Evolutionary conservation across 1,140 invertebrate genomes (phyloP).

Genomic region (Cepaea nemoralis): DNA sequence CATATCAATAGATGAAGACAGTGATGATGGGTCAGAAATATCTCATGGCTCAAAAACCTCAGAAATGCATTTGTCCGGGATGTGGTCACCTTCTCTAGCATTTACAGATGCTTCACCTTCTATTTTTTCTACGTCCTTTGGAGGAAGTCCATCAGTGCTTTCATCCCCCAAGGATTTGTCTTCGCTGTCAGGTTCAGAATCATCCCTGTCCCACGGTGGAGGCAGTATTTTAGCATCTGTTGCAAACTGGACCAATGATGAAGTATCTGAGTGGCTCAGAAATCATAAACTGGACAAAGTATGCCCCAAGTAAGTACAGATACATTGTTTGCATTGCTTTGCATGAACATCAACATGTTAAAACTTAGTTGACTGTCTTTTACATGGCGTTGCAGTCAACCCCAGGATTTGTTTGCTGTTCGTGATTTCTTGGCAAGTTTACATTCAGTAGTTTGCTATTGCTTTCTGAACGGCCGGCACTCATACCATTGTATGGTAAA

Average conservation of each 20-base stretch:
- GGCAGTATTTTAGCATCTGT: neutral
- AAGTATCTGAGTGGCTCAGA: constrained; percentile 3
- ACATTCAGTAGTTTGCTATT: no score
- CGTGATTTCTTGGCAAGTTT: no score
- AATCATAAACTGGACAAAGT: constrained; percentile 13
- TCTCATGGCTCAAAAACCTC: neutral
- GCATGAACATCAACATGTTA: no score
- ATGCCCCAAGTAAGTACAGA: constrained; percentile 16
- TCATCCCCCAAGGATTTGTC: neutral
- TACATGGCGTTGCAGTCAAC: no score
- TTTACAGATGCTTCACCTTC: neutral
- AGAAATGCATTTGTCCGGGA: neutral
- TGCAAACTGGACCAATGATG: neutral
- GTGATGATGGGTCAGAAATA: neutral
- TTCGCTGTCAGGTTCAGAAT: neutral
- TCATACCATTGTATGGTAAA: no score
- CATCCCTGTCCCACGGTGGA: neutral
- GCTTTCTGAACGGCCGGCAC: no score
- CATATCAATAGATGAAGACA: neutral
- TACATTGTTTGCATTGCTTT: neutral
- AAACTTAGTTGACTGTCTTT: no score
- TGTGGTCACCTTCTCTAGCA: no score
- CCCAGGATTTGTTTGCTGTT: no score
- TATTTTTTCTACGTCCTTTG: neutral
- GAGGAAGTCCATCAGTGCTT: neutral